These are phyloP conservation scores for Labroides dimidiatus DNA, from an alignment of 2,797 vertebrate genomes.

Conservation along the genomic window DNA sequence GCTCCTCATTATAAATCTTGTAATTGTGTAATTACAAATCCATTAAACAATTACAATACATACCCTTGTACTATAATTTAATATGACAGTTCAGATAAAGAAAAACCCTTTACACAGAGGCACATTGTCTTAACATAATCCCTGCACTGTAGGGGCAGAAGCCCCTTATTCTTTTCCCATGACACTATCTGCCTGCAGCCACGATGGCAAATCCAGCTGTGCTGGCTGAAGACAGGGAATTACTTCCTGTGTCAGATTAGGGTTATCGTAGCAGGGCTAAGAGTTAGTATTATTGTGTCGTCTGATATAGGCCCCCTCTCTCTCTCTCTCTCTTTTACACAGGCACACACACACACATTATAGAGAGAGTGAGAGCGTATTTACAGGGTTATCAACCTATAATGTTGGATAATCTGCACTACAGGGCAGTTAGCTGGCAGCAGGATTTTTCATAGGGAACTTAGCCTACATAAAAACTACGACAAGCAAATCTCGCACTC, in stretches of 20 bases:
- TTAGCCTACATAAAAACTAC: constrained; percentile 58
- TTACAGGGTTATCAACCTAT: constrained; percentile 65
- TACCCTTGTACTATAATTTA: constrained; percentile 55
- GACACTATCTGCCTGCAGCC: constrained; percentile 71
- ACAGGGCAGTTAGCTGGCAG: constrained; percentile 59
- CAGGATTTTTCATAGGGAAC: constrained; percentile 57
- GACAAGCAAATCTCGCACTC: constrained; percentile 34
- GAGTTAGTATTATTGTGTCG: constrained; percentile 79
- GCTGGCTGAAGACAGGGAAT: constrained; percentile 76
- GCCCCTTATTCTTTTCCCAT: constrained; percentile 69
- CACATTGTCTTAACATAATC: constrained; percentile 66
- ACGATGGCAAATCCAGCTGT: constrained; percentile 73
- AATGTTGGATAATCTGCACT: constrained; percentile 69
- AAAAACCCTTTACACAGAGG: constrained; percentile 44
- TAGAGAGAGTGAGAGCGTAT: constrained; percentile 39
- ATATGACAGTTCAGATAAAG: constrained; percentile 66
- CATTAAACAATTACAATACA: constrained; percentile 63
- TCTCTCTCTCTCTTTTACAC: constrained; percentile 4
- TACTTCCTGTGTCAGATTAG: constrained; percentile 82
- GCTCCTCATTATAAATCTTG: constrained; percentile 49
- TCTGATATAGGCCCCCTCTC: constrained; percentile 53
- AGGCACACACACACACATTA: constrained; percentile 10
- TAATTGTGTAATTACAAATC: constrained; percentile 68
- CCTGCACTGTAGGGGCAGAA: constrained; percentile 59
- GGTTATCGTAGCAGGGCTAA: constrained; percentile 70